Conservation (phyloP, 2,113 vertebrate species). For the Channa argus region DNA sequence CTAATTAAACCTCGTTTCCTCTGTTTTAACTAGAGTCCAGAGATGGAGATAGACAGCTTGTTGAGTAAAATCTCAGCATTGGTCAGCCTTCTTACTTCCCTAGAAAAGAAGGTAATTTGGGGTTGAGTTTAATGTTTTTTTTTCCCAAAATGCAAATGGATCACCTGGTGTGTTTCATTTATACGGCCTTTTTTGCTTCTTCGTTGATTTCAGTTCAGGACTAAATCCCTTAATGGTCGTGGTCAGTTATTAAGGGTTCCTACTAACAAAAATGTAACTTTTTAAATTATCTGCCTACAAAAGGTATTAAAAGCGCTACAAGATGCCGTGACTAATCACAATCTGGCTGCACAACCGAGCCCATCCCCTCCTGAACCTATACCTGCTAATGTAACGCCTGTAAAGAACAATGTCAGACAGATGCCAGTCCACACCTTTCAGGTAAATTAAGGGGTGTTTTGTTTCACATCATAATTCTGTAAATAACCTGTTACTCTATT, state of each 20-base stretch:
- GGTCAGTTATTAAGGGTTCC: not conserved
- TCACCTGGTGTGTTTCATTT: not conserved
- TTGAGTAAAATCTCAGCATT: conserved; percentile 85
- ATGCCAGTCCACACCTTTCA: conserved; percentile 85
- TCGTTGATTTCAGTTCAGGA: no score
- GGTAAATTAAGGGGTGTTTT: conserved; percentile 61
- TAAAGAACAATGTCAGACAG: conserved; percentile 69
- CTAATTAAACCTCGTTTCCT: not conserved
- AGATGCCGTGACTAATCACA: conserved; percentile 85
- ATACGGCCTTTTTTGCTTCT: not conserved
- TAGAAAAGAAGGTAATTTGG: conserved; percentile 87
- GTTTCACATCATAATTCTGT: not conserved
- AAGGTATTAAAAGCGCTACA: conserved; percentile 89
- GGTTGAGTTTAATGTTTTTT: not conserved
- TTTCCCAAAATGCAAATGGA: not conserved
- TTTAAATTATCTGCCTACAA: not conserved
- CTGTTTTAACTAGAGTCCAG: conserved; percentile 64
- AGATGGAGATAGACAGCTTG: conserved; percentile 86
- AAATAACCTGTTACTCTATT: not conserved
- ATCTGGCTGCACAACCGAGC: conserved; percentile 81
- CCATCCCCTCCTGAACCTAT: conserved; percentile 47
- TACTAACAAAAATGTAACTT: not conserved
- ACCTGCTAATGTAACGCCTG: conserved; percentile 13
- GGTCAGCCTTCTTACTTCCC: conserved; percentile 85
- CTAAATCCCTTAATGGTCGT: not conserved